Base-by-base conservation (phyloP, 2,113 vertebrate genomes). In the Chlorodrepanis virens region DNA sequence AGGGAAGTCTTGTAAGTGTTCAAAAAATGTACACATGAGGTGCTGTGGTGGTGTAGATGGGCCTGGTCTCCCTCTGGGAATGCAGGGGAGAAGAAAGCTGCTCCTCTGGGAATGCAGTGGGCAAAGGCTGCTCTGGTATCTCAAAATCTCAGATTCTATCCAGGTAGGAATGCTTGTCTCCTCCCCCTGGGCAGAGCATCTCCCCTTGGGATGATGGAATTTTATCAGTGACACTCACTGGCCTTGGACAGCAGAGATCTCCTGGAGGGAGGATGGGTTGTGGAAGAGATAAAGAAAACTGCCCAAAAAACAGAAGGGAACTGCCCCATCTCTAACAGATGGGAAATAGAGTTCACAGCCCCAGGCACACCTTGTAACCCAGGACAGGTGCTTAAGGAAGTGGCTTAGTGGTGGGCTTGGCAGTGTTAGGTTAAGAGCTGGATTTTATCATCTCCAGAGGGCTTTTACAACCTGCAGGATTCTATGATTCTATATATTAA, bases 401-500 rank as follows among this genome's bases (percentile, higher is more conserved):
- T n/a, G 45, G 7, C 13, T 45, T 22, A 25, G 16, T 45, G 53
- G 3, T 67, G n/a, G 19, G 39, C 69, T 75, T n/a, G 39, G 60
- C 77, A 59, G 15, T 21, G 39, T 9, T 52, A 3, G 37, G 10
- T 28, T 10, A 24, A 52, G n/a, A 29, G 13, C 1, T 60, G 53
- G 28, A n/a, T 47, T 67, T 0, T 0, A 3, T n/a, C 20, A 29
- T 45, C 53, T 68, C 2, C 0, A 27, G 21, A 76, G n/a, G 29
- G 40, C 47, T 69, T 76, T 19, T 31, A 13, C 47, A 35, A 16
- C 16, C 63, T 53, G 35, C 40, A 61, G 31, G 29, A 35, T 22
- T 47, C 47, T 74, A 1, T 10, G 29, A 35, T 22, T 40, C 47
- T 67, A 1, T 9, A 6, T 49, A 19, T 27, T 54, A 63, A 60